phyloP scores from a whole-genome alignment of 2,888 invertebrate genomes.

The Stramonita haemastoma region DNA sequence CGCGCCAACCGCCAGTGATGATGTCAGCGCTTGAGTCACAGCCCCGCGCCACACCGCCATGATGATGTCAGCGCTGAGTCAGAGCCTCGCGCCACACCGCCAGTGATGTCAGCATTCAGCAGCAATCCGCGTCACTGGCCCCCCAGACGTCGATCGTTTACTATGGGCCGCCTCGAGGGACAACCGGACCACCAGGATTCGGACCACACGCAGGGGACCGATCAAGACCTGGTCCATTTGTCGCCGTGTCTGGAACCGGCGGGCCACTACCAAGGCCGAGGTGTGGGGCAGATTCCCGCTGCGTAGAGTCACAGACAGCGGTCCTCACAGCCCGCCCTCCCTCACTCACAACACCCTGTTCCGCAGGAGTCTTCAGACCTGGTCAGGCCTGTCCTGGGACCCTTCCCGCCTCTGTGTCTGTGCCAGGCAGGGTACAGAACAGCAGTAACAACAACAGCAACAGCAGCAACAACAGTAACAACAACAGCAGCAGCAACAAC shows the following conservation, averaged over 20 bases:
- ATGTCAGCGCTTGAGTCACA: background rate
- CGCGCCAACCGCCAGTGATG: no score
- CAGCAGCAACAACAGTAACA: background rate
- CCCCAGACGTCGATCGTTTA: background rate
- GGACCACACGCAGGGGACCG: background rate
- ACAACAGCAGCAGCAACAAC: background rate
- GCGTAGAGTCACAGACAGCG: background rate
- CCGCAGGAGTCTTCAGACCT: background rate
- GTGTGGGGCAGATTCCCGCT: background rate
- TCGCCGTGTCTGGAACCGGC: background rate
- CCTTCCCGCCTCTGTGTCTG: background rate
- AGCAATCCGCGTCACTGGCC: background rate
- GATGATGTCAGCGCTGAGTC: no score
- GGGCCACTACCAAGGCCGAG: background rate
- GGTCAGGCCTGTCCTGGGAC: background rate
- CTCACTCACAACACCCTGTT: background rate
- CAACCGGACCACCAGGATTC: background rate
- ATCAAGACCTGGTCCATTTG: background rate
- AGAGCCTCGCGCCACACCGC: background rate
- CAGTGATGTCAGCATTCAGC: background rate
- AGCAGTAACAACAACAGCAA: background rate
- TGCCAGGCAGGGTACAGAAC: background rate
- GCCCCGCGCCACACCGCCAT: background rate
- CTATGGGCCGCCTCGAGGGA: background rate
- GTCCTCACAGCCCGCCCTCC: background rate